A percentile compares a stretch with the other conserved stretches of the same genome.
phyloP scores from a whole-genome alignment of 2,888 invertebrate genomes.

The Stenchaetothrips biformis region DNA sequence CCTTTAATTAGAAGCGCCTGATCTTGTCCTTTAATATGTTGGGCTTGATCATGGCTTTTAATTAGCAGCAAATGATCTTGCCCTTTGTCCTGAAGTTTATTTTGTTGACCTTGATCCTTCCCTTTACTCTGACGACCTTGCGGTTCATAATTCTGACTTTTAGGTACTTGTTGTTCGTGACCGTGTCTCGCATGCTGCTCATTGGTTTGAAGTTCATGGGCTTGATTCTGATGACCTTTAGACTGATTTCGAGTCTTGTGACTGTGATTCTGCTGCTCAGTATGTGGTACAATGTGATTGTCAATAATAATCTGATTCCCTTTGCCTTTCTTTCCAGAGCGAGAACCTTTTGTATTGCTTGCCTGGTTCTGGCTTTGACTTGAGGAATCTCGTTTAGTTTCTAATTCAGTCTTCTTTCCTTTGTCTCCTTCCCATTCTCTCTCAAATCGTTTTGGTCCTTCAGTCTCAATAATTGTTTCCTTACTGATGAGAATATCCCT shows the following conservation, averaged over 20 bases:
- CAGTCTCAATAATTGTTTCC: background rate
- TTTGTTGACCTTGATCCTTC: background rate
- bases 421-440: background rate
- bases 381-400: background rate
- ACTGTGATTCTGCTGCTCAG: background rate
- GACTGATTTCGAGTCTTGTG: background rate
- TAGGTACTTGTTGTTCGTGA: background rate
- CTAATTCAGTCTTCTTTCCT: background rate
- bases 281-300: background rate
- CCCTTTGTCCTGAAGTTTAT: background rate
- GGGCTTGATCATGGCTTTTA: too few species aligned
- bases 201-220: background rate
- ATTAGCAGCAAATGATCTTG: too few species aligned
- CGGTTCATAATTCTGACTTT: background rate
- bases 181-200: background rate
- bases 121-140: background rate
- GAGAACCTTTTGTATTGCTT: background rate
- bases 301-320: background rate
- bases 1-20: too few species aligned
- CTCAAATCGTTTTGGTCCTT: background rate
- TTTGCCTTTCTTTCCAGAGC: conserved; percentile 1
- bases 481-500: background rate
- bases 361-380: background rate
- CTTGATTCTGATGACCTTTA: background rate
- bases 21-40: too few species aligned